Base-by-base conservation (phyloP, 2,888 invertebrate genomes). In the Cephus nigrinus region DNA sequence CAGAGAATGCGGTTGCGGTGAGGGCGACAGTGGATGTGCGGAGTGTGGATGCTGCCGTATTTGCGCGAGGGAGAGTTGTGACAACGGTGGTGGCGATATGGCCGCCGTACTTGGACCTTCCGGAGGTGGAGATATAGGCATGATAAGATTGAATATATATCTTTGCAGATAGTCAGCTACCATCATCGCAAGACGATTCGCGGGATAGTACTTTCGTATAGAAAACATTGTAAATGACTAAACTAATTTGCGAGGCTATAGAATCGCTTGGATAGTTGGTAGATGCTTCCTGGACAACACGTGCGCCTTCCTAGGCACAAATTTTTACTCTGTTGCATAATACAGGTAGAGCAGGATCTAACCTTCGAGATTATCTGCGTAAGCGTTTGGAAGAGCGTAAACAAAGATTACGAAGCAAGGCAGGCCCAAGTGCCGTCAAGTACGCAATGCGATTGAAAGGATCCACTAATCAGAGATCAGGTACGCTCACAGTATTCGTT, bases 1-100 rank as follows among this genome's bases (percentile, higher is more conserved):
- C 84, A 98, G 98, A 88, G 96, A 96, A 86, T 99, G 98, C 92
- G 98, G 98, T 0, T 99, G 98, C 92, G 98, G 98, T 3, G 96
- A 97, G 90, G 99, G 98, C 0, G 98, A 98, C 90, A 96, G 98
- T 76, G 98, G 98, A 0, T 99, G 98, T 89, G 94, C 96, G 1
- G 95, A 96, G 81, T 99, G 99, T 91, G 98, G 99, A 3, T 95
- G 97, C 68, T 99, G 99, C 90, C 94, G 97, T 71, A 94, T 95
- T 3, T 99, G 99, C 90, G 98, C 97, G 3, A 93, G 95, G 84
- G 95, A 94, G 91, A 93, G 93, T 80, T 93, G 93, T 71, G 94
- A 94, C 85, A 94, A 92, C 82, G 40, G 40, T 0, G 89, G 88
- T 76, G 87, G 84, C 68, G 87, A 88, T 72, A 82, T 88, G 82